These are phyloP conservation scores for Lophius americanus DNA, from an alignment of 2,797 vertebrate genomes.

Conservation along the genomic window DNA sequence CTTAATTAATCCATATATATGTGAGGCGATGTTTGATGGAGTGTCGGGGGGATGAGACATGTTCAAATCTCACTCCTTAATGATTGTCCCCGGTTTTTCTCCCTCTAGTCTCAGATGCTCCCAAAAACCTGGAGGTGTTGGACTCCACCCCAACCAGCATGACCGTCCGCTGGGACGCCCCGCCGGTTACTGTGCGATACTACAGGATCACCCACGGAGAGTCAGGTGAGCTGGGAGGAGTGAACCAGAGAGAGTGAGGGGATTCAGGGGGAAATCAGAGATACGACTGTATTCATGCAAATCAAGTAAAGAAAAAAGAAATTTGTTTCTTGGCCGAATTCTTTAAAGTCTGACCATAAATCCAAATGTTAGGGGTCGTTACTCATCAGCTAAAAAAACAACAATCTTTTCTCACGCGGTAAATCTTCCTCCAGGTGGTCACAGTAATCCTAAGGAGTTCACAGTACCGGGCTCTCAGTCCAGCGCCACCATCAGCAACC, in stretches of 20 bases:
- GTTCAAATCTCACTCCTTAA: no score
- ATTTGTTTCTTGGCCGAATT: no score
- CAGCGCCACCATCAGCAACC: conserved; percentile 86
- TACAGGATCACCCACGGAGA: conserved; percentile 95
- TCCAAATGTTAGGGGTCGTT: no score
- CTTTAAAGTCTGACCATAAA: no score
- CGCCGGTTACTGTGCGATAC: conserved; percentile 93
- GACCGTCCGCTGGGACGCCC: conserved; percentile 92
- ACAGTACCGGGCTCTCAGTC: conserved; percentile 91
- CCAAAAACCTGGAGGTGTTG: conserved; percentile 90
- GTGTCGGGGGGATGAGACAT: no score
- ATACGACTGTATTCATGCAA: no score
- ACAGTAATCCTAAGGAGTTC: conserved; percentile 88
- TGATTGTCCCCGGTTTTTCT: background rate
- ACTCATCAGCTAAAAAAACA: background rate
- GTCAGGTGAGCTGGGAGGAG: conserved; percentile 78
- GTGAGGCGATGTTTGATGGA: no score
- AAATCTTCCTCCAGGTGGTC: conserved; percentile 80
- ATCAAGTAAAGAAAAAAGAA: no score
- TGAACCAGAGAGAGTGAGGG: background rate
- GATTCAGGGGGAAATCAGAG: no score
- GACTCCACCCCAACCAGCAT: conserved; percentile 89
- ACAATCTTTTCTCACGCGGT: background rate
- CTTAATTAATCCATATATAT: no score
- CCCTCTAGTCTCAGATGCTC: conserved; percentile 91